Conservation (phyloP, 1,140 invertebrate genomes). For the Zaprionus capensis region DNA sequence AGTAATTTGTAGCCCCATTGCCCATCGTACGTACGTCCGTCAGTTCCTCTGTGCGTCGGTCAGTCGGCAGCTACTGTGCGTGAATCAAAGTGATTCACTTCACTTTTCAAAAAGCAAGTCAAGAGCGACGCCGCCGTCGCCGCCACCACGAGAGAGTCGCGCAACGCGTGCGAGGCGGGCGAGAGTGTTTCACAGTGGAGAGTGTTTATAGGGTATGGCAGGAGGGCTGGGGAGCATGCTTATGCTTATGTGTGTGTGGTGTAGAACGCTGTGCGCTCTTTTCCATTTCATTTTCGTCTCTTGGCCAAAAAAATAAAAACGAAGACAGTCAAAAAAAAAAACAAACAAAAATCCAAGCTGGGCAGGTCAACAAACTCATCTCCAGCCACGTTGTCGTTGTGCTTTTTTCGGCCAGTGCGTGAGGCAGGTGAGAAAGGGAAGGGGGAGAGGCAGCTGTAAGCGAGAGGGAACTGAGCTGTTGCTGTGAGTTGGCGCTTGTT, state of each 20-base stretch:
- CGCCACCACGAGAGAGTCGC: conserved; percentile 35
- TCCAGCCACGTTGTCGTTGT: conserved; percentile 58
- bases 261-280: conserved; percentile 61
- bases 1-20: conserved; percentile 71
- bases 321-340: conserved; percentile 17
- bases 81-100: conserved; percentile 72
- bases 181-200: conserved; percentile 64
- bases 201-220: neutral
- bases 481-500: conserved; percentile 53
- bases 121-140: conserved; percentile 35
- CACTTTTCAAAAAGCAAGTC: conserved; percentile 72
- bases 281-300: conserved; percentile 77
- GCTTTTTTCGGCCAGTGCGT: conserved; percentile 52
- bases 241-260: neutral
- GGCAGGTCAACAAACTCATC: conserved; percentile 73
- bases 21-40: conserved; percentile 26
- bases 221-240: neutral
- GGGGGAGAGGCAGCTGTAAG: conserved; percentile 33
- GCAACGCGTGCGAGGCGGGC: conserved; percentile 39
- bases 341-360: conserved; percentile 41
- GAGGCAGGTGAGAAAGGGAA: neutral
- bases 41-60: conserved; percentile 6
- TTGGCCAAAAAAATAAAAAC: conserved; percentile 54
- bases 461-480: conserved; percentile 53
- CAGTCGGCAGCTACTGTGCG: conserved; percentile 59